Percentiles rank a stretch among this genome's conserved stretches.
Conservation (phyloP, 2,797 vertebrate species). For the Gambusia yucatana region DNA sequence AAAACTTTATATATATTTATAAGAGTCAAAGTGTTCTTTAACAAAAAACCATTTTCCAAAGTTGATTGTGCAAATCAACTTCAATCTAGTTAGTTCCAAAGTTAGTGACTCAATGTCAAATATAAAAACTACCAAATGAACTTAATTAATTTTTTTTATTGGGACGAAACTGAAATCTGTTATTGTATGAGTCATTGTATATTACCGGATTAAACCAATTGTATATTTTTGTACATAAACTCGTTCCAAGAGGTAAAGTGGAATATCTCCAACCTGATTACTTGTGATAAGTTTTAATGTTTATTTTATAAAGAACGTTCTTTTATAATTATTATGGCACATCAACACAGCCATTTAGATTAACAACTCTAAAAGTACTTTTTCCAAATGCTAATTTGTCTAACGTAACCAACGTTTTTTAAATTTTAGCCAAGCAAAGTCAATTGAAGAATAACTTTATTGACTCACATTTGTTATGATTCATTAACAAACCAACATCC, state of each 20-base stretch:
- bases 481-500: neutral
- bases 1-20: neutral
- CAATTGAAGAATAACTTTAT: neutral
- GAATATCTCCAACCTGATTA: neutral
- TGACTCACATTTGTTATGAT: neutral
- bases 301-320: neutral
- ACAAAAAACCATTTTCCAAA: too few relatives aligned
- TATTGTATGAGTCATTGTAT: neutral
- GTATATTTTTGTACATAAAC: neutral
- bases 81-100: neutral
- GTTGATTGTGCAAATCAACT: neutral
- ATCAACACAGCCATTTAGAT: neutral
- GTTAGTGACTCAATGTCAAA: neutral
- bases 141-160: neutral
- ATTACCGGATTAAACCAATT: too few relatives aligned
- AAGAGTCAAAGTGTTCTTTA: neutral
- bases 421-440: neutral
- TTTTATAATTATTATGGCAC: neutral
- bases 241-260: neutral
- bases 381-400: neutral
- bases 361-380: neutral
- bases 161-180: neutral
- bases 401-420: neutral
- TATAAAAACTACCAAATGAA: too few relatives aligned
- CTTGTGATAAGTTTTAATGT: neutral